These are phyloP conservation scores for Neelides sp. DNA, from an alignment of 1,140 invertebrate species.

Conservation along the genomic window DNA sequence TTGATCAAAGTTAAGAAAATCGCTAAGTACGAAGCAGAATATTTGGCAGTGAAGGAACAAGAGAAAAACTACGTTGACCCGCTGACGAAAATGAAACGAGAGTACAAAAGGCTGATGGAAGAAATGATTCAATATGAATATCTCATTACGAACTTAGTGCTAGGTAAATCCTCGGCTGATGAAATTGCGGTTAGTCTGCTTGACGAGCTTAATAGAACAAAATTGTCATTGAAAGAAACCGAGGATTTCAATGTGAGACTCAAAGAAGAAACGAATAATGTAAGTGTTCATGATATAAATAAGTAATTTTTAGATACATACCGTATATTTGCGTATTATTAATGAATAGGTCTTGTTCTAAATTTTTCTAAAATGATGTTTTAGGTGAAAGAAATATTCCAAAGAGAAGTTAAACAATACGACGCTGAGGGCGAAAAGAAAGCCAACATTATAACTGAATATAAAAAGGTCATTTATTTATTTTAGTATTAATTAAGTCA, in stretches of 20 bases:
- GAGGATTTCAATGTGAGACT: constrained; percentile 74
- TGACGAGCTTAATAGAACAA: constrained; percentile 63
- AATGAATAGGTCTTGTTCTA: not conserved
- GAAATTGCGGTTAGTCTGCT: constrained; percentile 64
- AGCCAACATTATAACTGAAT: constrained; percentile 69
- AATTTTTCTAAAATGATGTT: constrained; percentile 14
- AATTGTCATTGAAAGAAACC: constrained; percentile 53
- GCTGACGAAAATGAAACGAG: constrained; percentile 43
- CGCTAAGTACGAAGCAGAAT: constrained; percentile 93
- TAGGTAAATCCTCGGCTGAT: constrained; percentile 43
- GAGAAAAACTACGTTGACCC: constrained; percentile 46
- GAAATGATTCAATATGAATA: constrained; percentile 44
- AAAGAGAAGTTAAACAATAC: constrained; percentile 61
- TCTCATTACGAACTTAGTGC: constrained; percentile 21
- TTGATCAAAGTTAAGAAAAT: constrained; percentile 85
- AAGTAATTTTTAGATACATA: not conserved
- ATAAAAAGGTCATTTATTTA: constrained; percentile 54
- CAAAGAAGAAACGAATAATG: constrained; percentile 59
- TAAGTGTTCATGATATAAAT: constrained; percentile 31
- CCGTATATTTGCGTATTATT: too few relatives aligned
- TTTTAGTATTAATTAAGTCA: not conserved
- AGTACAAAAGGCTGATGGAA: constrained; percentile 43
- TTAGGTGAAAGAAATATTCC: constrained; percentile 68
- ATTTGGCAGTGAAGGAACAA: constrained; percentile 57
- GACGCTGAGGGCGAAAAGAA: constrained; percentile 58